Conservation (phyloP, 2,797 vertebrate genomes). For the Nannoperca australis region DNA sequence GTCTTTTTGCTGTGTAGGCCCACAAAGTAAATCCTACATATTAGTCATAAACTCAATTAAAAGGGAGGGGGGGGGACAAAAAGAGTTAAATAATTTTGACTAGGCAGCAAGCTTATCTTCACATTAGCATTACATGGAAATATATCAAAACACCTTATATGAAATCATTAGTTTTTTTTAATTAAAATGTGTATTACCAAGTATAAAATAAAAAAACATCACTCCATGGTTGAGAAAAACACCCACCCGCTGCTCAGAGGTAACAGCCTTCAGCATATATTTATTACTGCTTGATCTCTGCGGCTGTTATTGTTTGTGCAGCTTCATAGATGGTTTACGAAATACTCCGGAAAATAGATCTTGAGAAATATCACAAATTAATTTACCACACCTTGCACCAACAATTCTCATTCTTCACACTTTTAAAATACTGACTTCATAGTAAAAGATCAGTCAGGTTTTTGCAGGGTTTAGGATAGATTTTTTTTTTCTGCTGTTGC, state of each 20-base stretch:
- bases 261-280: slow-evolving; percentile 45
- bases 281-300: slow-evolving; percentile 44
- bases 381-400: slow-evolving; percentile 47
- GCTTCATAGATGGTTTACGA: slow-evolving; percentile 40
- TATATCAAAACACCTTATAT: neutral
- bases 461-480: slow-evolving; percentile 38
- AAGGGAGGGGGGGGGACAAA: neutral
- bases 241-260: slow-evolving; percentile 31
- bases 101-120: slow-evolving; percentile 21
- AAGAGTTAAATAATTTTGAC: slow-evolving; percentile 8
- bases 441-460: slow-evolving; percentile 57
- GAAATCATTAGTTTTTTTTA: slow-evolving; percentile 21
- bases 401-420: slow-evolving; percentile 63
- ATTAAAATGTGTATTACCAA: slow-evolving; percentile 38
- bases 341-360: slow-evolving; percentile 56
- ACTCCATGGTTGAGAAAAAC: slow-evolving; percentile 26
- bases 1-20: slow-evolving; percentile 27
- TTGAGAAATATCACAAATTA: slow-evolving; percentile 61
- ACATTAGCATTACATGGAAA: slow-evolving; percentile 15
- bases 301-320: slow-evolving; percentile 44
- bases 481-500: slow-evolving; percentile 40
- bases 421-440: slow-evolving; percentile 53
- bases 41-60: slow-evolving; percentile 55
- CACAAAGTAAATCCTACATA: slow-evolving; percentile 41
- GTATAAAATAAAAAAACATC: slow-evolving; percentile 27